Evolutionary conservation across 2,888 invertebrate species (phyloP).

Genomic region (Trissonchulus sp.): DNA sequence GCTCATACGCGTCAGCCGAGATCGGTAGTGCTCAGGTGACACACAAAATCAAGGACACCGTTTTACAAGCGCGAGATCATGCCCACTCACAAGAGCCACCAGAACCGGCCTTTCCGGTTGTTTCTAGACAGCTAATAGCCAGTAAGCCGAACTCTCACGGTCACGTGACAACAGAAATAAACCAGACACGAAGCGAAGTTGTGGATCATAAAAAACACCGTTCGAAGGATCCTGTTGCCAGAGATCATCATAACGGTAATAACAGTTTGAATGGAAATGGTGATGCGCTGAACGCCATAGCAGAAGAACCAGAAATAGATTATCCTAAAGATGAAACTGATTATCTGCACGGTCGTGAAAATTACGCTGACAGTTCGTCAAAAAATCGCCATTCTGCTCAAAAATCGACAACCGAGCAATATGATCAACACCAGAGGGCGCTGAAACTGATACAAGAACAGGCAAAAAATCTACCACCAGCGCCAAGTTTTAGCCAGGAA

Average conservation of each 20-base stretch:
- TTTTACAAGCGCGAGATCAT: background rate
- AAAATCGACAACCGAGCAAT: background rate
- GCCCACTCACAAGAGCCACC: background rate
- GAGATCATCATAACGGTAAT: too few relatives aligned
- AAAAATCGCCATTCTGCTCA: background rate
- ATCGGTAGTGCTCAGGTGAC: background rate
- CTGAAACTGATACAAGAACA: slow-evolving; percentile 1
- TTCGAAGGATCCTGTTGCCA: too few relatives aligned
- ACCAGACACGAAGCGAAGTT: background rate
- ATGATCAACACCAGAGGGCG: slow-evolving; percentile 7
- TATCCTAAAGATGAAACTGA: too few relatives aligned
- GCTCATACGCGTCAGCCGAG: background rate
- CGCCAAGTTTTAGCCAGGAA: background rate
- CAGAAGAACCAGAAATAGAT: too few relatives aligned
- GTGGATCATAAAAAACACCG: background rate
- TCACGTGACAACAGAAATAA: background rate
- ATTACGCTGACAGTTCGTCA: background rate
- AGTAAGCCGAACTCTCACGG: background rate
- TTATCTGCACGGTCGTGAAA: background rate
- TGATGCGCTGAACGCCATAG: background rate
- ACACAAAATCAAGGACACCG: slow-evolving; percentile 14
- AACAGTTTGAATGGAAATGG: too few relatives aligned
- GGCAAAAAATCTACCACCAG: slow-evolving; percentile 20
- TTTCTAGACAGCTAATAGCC: background rate
- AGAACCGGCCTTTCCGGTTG: background rate